Conservation (phyloP, 2,797 vertebrate genomes). For the Micromesistius poutassou region DNA sequence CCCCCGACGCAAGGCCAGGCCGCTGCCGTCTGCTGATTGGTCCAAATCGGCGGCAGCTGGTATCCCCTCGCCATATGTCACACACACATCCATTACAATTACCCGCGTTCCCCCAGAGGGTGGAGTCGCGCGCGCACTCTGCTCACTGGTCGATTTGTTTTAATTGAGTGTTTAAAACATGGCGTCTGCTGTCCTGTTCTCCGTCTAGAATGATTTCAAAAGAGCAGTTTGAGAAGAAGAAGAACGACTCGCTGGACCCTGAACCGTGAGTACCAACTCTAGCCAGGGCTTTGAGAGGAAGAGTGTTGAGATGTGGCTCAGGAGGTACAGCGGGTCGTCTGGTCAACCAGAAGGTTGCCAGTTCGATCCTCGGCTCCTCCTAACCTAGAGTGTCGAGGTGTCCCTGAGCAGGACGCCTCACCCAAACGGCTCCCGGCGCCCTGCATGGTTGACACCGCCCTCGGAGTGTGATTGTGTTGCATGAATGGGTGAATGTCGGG, state of each 20-base stretch:
- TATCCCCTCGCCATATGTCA: background rate
- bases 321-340: no score
- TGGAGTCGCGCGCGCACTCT: background rate
- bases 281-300: background rate
- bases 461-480: no score
- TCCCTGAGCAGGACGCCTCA: no score
- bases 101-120: background rate
- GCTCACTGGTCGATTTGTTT: background rate
- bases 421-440: no score
- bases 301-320: background rate
- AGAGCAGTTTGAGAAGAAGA: slow-evolving; percentile 99
- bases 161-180: slow-evolving; percentile 15
- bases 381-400: no score
- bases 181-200: slow-evolving; percentile 29
- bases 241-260: slow-evolving; percentile 94
- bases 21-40: background rate
- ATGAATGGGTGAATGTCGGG: no score
- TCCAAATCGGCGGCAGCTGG: background rate
- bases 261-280: slow-evolving; percentile 89
- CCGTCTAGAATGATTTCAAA: slow-evolving; percentile 91
- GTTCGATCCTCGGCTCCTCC: no score
- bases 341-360: no score
- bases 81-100: background rate
- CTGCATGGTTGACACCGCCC: no score
- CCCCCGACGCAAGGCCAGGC: no score